These are phyloP conservation scores for Channa maculata DNA, from an alignment of 2,113 vertebrate species.

Conservation along the genomic window DNA sequence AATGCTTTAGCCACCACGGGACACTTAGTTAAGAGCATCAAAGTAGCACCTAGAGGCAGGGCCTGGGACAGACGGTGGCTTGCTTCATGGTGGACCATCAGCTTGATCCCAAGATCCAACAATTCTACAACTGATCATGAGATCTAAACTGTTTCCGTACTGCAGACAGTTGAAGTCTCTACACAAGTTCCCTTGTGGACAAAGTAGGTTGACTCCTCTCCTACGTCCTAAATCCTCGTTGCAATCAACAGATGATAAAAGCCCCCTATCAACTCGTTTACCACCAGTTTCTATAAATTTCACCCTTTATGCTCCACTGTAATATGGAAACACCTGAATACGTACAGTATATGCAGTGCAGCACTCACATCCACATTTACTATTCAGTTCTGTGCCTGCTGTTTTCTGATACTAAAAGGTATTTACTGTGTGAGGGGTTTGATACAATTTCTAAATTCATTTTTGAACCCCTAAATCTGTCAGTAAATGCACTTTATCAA, in stretches of 20 bases:
- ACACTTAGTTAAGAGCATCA: conserved; percentile 71
- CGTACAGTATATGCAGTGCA: neutral
- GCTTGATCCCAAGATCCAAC: conserved; percentile 56
- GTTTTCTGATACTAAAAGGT: conserved; percentile 1
- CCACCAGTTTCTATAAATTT: conserved; percentile 6
- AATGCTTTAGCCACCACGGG: conserved; percentile 56
- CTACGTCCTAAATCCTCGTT: conserved; percentile 9
- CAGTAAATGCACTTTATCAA: conserved; percentile 19
- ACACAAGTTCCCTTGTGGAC: conserved; percentile 23
- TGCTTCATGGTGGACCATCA: conserved; percentile 29
- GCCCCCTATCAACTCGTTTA: no score
- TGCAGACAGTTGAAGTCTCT: conserved; percentile 26
- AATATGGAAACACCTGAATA: neutral
- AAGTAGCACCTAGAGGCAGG: conserved; percentile 57
- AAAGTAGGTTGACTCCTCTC: conserved; percentile 20
- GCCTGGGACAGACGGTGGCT: conserved; percentile 48
- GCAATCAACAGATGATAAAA: conserved; percentile 33
- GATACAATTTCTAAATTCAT: conserved; percentile 21
- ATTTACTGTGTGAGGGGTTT: conserved; percentile 4
- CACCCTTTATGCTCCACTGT: neutral
- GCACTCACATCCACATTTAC: neutral
- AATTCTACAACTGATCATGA: conserved; percentile 39
- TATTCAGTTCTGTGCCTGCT: neutral
- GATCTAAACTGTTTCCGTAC: conserved; percentile 33
- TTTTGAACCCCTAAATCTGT: conserved; percentile 11